Conservation (phyloP, 2,113 vertebrate species). For the Gavia stellata region DNA sequence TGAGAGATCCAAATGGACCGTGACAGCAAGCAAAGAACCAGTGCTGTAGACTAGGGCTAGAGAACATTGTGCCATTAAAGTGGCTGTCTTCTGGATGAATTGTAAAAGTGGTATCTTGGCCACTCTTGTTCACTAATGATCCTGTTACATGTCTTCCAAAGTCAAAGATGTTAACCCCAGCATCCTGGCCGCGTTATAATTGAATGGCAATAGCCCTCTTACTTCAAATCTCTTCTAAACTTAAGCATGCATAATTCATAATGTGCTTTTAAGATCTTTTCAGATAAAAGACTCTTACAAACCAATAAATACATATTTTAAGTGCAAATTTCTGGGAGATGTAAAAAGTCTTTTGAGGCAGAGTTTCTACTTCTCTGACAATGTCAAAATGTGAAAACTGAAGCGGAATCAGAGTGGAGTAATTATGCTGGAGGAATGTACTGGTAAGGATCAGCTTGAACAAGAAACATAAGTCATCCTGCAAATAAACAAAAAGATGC, state of each 20-base stretch:
- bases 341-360: not conserved
- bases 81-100: not conserved
- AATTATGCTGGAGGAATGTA: not conserved
- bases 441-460: not conserved
- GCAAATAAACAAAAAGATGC: not conserved
- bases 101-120: not conserved
- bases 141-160: not conserved
- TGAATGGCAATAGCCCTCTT: not conserved
- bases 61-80: not conserved
- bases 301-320: not conserved
- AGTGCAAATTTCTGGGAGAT: not conserved
- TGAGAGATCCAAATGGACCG: not conserved
- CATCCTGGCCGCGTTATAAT: not conserved
- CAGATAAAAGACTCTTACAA: not conserved
- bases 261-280: not conserved
- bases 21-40: not conserved
- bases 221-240: not conserved
- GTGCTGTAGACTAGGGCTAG: not conserved
- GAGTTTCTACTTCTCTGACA: not conserved
- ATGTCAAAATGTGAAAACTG: not conserved
- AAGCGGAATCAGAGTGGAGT: not conserved
- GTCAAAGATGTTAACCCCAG: not conserved
- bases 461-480: not conserved
- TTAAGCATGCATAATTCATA: not conserved
- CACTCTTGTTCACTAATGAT: not conserved